These are phyloP conservation scores for Lutjanus campechanus DNA, from an alignment of 2,797 vertebrate genomes.

Conservation along the genomic window DNA sequence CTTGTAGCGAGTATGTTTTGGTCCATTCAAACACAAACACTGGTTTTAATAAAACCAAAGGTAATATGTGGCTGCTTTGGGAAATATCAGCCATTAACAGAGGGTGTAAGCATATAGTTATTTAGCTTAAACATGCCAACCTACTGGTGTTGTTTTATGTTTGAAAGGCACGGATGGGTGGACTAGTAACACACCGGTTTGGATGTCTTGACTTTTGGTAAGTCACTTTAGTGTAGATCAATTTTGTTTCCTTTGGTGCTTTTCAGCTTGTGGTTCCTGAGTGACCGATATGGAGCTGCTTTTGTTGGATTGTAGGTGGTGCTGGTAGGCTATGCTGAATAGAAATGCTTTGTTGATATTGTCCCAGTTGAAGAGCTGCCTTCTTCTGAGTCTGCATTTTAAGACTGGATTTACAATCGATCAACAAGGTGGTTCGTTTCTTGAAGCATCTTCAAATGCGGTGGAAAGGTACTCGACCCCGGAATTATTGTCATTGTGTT, in stretches of 20 bases:
- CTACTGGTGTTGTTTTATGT: not conserved
- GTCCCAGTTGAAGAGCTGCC: not conserved
- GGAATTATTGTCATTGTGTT: not conserved
- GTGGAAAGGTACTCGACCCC: not conserved
- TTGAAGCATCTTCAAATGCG: not conserved
- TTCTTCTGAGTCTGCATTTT: conserved; percentile 8
- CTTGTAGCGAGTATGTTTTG: not conserved
- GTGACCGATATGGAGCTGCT: not conserved
- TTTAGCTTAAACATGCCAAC: not conserved
- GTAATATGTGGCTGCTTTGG: not conserved
- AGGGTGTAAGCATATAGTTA: not conserved
- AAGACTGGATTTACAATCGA: conserved; percentile 11
- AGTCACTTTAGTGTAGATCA: not conserved
- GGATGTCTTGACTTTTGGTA: not conserved
- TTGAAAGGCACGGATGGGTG: not conserved
- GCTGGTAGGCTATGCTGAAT: not conserved
- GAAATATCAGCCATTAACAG: not conserved
- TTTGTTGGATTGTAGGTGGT: not conserved
- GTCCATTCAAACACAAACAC: no score
- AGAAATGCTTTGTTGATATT: not conserved
- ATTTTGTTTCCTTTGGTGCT: not conserved
- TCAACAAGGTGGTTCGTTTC: not conserved
- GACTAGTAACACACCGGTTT: not conserved
- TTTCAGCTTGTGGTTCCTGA: not conserved
- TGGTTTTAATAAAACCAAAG: no score